These are phyloP conservation scores for Orchesella flavescens DNA, from an alignment of 2,888 invertebrate species.

Conservation along the genomic window DNA sequence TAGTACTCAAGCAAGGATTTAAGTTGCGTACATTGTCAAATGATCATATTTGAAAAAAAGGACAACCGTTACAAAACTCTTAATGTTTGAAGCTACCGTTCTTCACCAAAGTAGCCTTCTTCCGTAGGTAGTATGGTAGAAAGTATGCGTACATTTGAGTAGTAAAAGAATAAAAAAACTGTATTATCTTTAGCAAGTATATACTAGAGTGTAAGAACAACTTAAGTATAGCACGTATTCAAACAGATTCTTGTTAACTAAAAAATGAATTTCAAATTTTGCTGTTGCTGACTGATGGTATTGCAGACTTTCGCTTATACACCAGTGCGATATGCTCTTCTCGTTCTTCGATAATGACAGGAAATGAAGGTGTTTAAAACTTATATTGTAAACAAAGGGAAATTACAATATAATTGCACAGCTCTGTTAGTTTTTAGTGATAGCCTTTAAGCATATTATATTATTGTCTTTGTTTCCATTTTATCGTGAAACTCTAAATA, in stretches of 20 bases:
- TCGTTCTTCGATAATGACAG: conserved; percentile 42
- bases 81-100: conserved; percentile 34
- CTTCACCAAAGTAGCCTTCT: conserved; percentile 29
- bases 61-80: neutral
- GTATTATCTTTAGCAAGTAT: neutral
- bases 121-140: no score
- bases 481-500: conserved; percentile 13
- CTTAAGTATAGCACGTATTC: neutral
- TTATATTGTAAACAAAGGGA: neutral
- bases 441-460: neutral
- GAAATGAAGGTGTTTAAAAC: conserved; percentile 11
- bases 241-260: no score
- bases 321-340: conserved; percentile 18
- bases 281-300: conserved; percentile 27
- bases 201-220: neutral
- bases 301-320: neutral
- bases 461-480: conserved; percentile 18
- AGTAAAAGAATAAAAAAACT: neutral
- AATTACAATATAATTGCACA: conserved; percentile 37
- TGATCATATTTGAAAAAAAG: neutral
- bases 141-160: no score
- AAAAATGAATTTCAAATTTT: neutral
- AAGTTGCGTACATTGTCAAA: conserved; percentile 3
- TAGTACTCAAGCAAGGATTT: neutral
- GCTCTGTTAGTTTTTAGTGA: conserved; percentile 33